Base-by-base conservation (phyloP, 1,140 invertebrate genomes). In the Antheraea pernyi region DNA sequence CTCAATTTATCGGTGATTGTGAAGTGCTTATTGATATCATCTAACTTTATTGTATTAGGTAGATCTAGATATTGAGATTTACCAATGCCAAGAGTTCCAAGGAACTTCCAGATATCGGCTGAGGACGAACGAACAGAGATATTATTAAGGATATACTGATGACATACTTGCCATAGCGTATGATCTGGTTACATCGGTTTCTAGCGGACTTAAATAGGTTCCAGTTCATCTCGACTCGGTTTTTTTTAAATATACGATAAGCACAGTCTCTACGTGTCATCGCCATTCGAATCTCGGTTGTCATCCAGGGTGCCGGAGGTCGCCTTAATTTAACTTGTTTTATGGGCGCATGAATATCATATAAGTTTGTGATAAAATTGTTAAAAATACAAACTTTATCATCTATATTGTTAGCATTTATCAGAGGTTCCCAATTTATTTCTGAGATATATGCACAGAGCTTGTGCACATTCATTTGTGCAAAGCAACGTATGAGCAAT, bases 211-310 rank as follows among this genome's bases (percentile, higher is more conserved):
- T 42, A 42, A 9, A 42, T 42, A 11, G 0, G 39, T 8, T 42
- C 2, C 39, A 42, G 11, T 42, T 42, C 11, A 11, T 4, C 7
- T 42, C 39, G 8, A 11, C 11, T 11, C 39, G 39, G 0, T 42
- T 42, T 42, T 11, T 42, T 42, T 42, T 42, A 42, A 42, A 42
- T 42, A 3, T 42, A 11, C 39, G 11, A 7, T 48, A 65, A 13
- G 39, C 63, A 3, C 63, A 37, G 39, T 65, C n/a, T 48, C 63
- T 36, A 65, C 63, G 5, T 37, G 18, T 65, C 63, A 65, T 65
- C 39, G 37, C 18, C 39, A 65, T 65, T 9, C 63, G 63, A 9
- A 65, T 22, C 7, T 18, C 63, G 18, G 10, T n/a, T 10, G 63
- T 65, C 36, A 65, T 42, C 63, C 63, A 48, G 7, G 63, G 63